These are phyloP conservation scores for Watsonalla cultraria DNA, from an alignment of 2,888 invertebrate genomes.

Conservation along the genomic window DNA sequence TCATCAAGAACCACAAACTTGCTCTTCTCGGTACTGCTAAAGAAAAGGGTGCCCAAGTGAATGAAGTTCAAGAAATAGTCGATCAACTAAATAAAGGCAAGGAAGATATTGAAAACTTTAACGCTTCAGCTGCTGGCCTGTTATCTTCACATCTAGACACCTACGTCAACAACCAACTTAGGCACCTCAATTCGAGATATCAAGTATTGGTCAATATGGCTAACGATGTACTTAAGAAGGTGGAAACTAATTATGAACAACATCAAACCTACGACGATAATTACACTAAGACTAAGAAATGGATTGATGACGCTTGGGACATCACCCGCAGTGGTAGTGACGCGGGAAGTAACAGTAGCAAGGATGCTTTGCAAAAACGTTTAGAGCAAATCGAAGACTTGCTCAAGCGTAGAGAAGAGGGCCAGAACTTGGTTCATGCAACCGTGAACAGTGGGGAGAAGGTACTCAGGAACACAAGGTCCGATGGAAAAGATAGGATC, in stretches of 20 bases:
- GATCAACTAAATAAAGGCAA: slow-evolving; percentile 87
- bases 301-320: slow-evolving; percentile 93
- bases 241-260: slow-evolving; percentile 91
- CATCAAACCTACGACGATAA: slow-evolving; percentile 89
- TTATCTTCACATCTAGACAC: slow-evolving; percentile 91
- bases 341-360: slow-evolving; percentile 86
- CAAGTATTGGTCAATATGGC: slow-evolving; percentile 93
- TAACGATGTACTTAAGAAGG: slow-evolving; percentile 93
- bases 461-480: slow-evolving; percentile 90
- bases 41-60: slow-evolving; percentile 92
- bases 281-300: slow-evolving; percentile 85
- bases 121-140: slow-evolving; percentile 86
- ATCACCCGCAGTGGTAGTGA: slow-evolving; percentile 89
- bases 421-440: slow-evolving; percentile 90
- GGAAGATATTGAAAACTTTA: slow-evolving; percentile 89
- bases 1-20: slow-evolving; percentile 93
- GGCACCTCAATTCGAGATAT: slow-evolving; percentile 91
- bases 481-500: slow-evolving; percentile 92
- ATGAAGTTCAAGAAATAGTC: slow-evolving; percentile 88
- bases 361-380: slow-evolving; percentile 89
- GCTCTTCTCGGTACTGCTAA: slow-evolving; percentile 87
- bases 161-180: slow-evolving; percentile 91
- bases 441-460: slow-evolving; percentile 95
- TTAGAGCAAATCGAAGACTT: slow-evolving; percentile 89
- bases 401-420: slow-evolving; percentile 89